Evolutionary conservation across 2,888 invertebrate species (phyloP).

Genomic region (Rhopalosiphum nymphaeae): DNA sequence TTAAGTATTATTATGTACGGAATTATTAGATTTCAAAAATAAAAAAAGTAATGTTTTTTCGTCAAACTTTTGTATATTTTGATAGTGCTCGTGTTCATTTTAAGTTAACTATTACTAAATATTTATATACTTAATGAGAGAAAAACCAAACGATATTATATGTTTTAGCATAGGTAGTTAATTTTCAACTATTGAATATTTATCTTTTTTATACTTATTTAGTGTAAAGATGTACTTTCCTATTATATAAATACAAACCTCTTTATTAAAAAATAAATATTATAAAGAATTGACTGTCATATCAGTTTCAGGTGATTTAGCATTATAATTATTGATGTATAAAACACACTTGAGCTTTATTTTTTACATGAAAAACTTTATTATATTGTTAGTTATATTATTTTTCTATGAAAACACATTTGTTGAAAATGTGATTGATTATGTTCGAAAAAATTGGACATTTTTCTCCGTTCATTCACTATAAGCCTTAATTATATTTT

Average conservation of each 20-base stretch:
- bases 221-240: background rate
- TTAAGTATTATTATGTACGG: background rate
- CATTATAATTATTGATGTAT: background rate
- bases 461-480: constrained; percentile 9
- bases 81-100: background rate
- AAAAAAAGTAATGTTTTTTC: background rate
- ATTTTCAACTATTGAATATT: background rate
- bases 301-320: background rate
- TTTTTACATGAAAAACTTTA: background rate
- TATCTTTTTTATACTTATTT: background rate
- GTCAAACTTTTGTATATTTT: background rate
- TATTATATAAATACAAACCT: background rate
- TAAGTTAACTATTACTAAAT: background rate
- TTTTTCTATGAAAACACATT: background rate
- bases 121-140: background rate
- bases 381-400: background rate
- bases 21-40: background rate
- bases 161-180: background rate
- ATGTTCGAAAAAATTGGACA: background rate
- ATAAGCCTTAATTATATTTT: constrained; percentile 19
- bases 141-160: background rate
- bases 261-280: background rate
- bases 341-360: background rate
- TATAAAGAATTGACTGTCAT: background rate
- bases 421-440: constrained; percentile 16